Evolutionary conservation across 2,888 invertebrate genomes (phyloP).

Genomic region (Dicyrtoma fusca): DNA sequence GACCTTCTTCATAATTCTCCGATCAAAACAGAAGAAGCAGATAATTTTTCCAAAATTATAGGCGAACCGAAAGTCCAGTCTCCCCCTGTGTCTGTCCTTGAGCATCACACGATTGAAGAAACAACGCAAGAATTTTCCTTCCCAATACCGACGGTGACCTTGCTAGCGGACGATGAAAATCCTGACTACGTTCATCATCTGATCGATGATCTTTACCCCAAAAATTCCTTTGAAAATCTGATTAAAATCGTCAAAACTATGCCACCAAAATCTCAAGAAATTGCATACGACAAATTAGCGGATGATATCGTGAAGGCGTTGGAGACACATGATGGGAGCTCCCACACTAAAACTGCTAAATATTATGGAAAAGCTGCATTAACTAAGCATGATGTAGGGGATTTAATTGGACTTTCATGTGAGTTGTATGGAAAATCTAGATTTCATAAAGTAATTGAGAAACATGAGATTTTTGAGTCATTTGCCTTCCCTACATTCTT

Average conservation of each 20-base stretch:
- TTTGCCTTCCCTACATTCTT: slow-evolving; percentile 18
- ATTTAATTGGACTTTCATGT: slow-evolving; percentile 11
- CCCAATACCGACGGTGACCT: neutral
- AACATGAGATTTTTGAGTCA: neutral
- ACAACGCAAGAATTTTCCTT: slow-evolving; percentile 16
- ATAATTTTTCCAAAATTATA: too few relatives aligned
- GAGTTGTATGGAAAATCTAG: slow-evolving; percentile 12
- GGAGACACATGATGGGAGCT: neutral
- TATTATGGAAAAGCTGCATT: too few relatives aligned
- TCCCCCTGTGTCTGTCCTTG: neutral
- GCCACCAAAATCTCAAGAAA: slow-evolving; percentile 7
- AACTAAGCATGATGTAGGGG: neutral
- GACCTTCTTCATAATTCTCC: neutral
- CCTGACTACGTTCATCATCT: neutral
- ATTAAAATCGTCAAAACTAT: neutral
- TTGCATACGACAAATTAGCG: neutral
- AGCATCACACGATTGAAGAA: neutral
- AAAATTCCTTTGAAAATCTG: slow-evolving; percentile 13
- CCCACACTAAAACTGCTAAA: too few relatives aligned
- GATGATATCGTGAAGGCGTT: neutral
- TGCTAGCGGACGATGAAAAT: neutral
- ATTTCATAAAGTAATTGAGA: neutral
- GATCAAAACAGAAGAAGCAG: neutral
- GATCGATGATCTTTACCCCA: neutral
- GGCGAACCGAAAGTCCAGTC: too few relatives aligned